Conservation (phyloP, 2,888 invertebrate genomes). For the Yponomeuta plumbellus region DNA sequence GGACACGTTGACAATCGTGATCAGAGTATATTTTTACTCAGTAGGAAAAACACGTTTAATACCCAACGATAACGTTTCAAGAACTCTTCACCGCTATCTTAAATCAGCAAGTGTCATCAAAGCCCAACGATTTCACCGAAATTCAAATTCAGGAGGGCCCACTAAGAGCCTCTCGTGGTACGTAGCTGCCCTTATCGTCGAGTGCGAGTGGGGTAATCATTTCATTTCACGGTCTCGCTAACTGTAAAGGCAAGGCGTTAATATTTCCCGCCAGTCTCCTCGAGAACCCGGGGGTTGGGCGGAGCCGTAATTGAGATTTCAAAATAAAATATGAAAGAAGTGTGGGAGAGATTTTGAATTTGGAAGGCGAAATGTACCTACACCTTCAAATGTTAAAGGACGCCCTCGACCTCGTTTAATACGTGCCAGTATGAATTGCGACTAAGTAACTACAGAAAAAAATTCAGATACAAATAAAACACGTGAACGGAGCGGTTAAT, state of each 20-base stretch:
- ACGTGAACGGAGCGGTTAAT: background rate
- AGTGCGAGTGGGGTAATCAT: slow-evolving; percentile 24
- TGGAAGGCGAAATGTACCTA: background rate
- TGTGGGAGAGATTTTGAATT: background rate
- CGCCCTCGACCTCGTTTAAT: background rate
- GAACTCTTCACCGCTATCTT: background rate
- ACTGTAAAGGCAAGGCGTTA: slow-evolving; percentile 17
- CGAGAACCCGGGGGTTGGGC: slow-evolving; percentile 19
- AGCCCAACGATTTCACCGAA: background rate
- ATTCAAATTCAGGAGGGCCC: slow-evolving; percentile 4
- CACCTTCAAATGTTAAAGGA: background rate
- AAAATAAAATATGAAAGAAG: slow-evolving; percentile 11
- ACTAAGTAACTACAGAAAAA: background rate
- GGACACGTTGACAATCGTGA: too few relatives aligned
- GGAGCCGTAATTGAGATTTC: slow-evolving; percentile 19
- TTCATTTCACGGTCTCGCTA: slow-evolving; percentile 23
- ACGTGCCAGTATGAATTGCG: background rate
- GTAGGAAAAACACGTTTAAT: too few relatives aligned
- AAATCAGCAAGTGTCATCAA: background rate
- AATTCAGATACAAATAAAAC: background rate
- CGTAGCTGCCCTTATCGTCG: slow-evolving; percentile 22
- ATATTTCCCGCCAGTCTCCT: slow-evolving; percentile 16
- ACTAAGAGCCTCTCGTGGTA: background rate
- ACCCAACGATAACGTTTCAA: background rate
- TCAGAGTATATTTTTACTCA: too few relatives aligned